These are phyloP conservation scores for Drosophila azteca DNA, from an alignment of 1,140 invertebrate species.

Conservation along the genomic window DNA sequence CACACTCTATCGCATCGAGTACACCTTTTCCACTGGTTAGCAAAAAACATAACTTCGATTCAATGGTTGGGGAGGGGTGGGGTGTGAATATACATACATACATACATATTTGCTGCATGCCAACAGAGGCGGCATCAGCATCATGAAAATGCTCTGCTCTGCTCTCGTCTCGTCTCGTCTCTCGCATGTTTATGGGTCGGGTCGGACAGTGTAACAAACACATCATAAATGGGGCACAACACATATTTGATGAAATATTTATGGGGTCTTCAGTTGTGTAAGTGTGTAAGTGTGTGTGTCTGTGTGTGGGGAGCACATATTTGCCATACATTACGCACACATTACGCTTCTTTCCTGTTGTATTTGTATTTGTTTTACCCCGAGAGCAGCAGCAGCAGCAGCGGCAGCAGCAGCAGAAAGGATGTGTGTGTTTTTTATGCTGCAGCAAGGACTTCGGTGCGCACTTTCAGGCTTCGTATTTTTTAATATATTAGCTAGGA, in stretches of 20 bases:
- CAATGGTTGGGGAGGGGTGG: no score
- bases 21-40: no score
- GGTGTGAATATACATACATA: no score
- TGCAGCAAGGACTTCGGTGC: slow-evolving; percentile 65
- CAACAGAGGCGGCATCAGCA: slow-evolving; percentile 37
- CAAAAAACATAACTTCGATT: no score
- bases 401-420: slow-evolving; percentile 9
- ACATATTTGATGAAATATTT: slow-evolving; percentile 79
- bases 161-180: no score
- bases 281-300: slow-evolving; percentile 16
- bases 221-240: slow-evolving; percentile 76
- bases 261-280: slow-evolving; percentile 35
- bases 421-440: slow-evolving; percentile 15
- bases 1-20: no score
- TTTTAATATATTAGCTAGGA: slow-evolving; percentile 81
- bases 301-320: slow-evolving; percentile 66
- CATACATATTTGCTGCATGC: slow-evolving; percentile 40
- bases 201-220: slow-evolving; percentile 57
- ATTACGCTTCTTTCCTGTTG: slow-evolving; percentile 57
- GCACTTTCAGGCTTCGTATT: slow-evolving; percentile 64
- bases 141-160: slow-evolving; percentile 27
- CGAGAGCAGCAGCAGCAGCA: slow-evolving; percentile 6
- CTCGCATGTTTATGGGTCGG: slow-evolving; percentile 42
- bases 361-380: slow-evolving; percentile 57
- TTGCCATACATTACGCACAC: slow-evolving; percentile 79